phyloP scores from a whole-genome alignment of 2,113 vertebrate species.

The Pipra filicauda region DNA sequence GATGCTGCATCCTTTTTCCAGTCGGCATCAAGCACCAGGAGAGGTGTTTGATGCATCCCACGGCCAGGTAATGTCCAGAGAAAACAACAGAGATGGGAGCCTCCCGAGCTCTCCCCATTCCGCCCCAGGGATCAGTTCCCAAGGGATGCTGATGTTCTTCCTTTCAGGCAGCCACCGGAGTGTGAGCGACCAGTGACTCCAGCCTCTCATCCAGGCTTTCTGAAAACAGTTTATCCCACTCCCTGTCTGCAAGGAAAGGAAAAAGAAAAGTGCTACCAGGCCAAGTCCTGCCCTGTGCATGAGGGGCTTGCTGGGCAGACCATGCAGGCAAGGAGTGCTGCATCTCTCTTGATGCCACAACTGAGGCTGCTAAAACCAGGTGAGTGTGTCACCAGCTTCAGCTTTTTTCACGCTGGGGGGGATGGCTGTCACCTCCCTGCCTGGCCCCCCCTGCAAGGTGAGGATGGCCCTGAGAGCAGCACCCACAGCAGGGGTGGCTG shows the following conservation, averaged over 20 bases:
- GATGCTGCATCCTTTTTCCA: conserved; percentile 32
- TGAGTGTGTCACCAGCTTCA: fast-evolving
- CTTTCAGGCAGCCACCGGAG: fast-evolving
- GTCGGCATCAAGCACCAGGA: not conserved
- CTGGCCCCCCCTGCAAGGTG: not conserved
- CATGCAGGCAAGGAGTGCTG: fast-evolving
- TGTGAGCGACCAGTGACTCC: not conserved
- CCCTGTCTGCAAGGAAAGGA: not conserved
- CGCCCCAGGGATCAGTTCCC: not conserved
- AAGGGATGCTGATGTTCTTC: not conserved
- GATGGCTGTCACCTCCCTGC: not conserved
- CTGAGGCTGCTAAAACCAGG: fast-evolving
- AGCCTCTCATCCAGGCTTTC: not conserved
- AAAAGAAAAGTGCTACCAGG: not conserved
- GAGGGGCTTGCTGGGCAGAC: fast-evolving
- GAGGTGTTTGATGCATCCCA: not conserved
- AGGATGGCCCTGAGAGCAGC: not conserved
- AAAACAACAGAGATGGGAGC: not conserved
- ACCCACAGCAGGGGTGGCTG: fast-evolving
- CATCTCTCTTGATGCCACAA: fast-evolving
- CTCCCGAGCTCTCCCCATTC: fast-evolving
- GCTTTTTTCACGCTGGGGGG: not conserved
- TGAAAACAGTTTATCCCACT: not conserved
- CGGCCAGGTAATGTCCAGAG: not conserved
- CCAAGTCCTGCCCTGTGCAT: not conserved